Percentiles rank a stretch among this genome's conserved stretches.
Evolutionary conservation across 2,797 vertebrate genomes (phyloP).

Genomic region (Heliangelus exortis): DNA sequence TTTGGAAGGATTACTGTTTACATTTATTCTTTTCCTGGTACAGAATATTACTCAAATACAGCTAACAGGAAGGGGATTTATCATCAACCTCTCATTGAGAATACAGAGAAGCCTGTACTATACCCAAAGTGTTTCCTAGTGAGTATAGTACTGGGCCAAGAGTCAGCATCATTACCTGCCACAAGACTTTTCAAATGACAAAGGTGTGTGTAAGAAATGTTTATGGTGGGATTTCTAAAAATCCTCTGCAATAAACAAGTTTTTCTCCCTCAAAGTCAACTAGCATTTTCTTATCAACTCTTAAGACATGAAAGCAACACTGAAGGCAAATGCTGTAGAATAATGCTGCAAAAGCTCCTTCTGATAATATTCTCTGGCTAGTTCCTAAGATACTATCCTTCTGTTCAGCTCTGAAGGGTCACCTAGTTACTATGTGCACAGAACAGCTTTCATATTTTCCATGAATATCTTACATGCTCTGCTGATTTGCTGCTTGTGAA

Average conservation of each 20-base stretch:
- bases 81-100: not conserved
- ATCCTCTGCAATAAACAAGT: not conserved
- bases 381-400: not conserved
- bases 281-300: not conserved
- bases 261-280: not conserved
- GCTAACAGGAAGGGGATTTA: not conserved
- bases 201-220: not conserved
- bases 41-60: not conserved
- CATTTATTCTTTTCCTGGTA: not conserved
- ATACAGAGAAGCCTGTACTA: not conserved
- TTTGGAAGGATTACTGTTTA: constrained; percentile 24
- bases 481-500: not conserved
- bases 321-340: not conserved
- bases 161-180: not conserved
- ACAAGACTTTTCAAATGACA: not conserved
- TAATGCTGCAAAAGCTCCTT: not conserved
- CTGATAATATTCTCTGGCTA: not conserved
- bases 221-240: not conserved
- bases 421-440: not conserved
- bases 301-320: not conserved
- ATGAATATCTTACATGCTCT: not conserved
- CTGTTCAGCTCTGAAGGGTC: not conserved
- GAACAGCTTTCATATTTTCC: not conserved
- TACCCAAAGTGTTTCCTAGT: not conserved
- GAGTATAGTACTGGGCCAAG: not conserved